Conservation (phyloP, 2,888 invertebrate species). For the Heterodera filipjevi region DNA sequence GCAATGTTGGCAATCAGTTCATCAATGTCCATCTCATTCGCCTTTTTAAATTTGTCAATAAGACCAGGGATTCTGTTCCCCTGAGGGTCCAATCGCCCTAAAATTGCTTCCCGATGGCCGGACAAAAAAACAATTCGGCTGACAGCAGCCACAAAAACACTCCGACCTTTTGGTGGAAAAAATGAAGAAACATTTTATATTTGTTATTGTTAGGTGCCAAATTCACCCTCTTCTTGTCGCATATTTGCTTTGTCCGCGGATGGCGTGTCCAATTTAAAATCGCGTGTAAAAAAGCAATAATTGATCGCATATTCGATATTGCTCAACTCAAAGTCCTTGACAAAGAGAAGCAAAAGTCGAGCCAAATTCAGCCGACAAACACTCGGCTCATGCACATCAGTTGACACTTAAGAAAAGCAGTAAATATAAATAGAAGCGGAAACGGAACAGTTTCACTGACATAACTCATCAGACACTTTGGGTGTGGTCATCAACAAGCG, state of each 20-base stretch:
- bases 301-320: conserved; percentile 57
- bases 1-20: conserved; percentile 58
- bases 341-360: conserved; percentile 57
- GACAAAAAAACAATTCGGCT: conserved; percentile 58
- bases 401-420: conserved; percentile 46
- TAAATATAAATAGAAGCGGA: neutral
- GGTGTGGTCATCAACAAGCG: conserved; percentile 47
- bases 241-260: neutral
- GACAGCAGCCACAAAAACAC: conserved; percentile 62
- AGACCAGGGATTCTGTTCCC: conserved; percentile 50
- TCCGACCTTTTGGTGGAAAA: conserved; percentile 36
- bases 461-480: conserved; percentile 48
- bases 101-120: conserved; percentile 47
- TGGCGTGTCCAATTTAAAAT: conserved; percentile 40
- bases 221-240: conserved; percentile 4
- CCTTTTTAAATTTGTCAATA: conserved; percentile 55
- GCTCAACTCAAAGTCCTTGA: conserved; percentile 59
- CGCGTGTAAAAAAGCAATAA: conserved; percentile 58
- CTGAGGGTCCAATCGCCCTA: conserved; percentile 50
- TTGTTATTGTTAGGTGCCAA: neutral
- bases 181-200: neutral
- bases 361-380: conserved; percentile 58
- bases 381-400: conserved; percentile 49
- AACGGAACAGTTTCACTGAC: conserved; percentile 16
- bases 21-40: conserved; percentile 34